Base-by-base conservation (phyloP, 2,113 vertebrate genomes). In the Indri indri region DNA sequence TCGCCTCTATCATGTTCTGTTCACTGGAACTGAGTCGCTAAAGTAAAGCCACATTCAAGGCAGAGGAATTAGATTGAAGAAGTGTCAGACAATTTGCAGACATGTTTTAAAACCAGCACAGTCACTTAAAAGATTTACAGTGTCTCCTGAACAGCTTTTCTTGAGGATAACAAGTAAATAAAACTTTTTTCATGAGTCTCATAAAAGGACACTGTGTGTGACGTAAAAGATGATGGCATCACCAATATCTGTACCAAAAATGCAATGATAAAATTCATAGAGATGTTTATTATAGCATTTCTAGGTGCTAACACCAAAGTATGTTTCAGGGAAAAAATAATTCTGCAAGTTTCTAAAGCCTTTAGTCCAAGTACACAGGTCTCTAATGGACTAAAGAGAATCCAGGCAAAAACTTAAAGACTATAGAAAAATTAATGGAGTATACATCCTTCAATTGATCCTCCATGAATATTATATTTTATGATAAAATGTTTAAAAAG, bases 121-220 rank as follows among this genome's bases (percentile, higher is more conserved):
- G 70, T 59, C 85, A 85, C 66, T 90, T 77, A 68, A 88, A 88
- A 52, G 71, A 89, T 92, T 90, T 93, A 90, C 3, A n/a, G 6
- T 76, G 37, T 89, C 42, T 66, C 8, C 25, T 52, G 42, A 74
- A 74, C 34, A 86, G n/a, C 50, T 92, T 89, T 97, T 92, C 61
- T 89, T 89, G 42, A 45, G 23, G 63, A 95, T 90, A 96, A 93
- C 71, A 91, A 95, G 70, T 95, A 87, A 97, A 94, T 90, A 82
- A 63, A 61, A 8, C 7, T 20, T 88, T 93, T 94, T 93, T 68
- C 86, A 91, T 70, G 17, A 2, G 3, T 68, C 57, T 92, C 74
- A 17, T 96, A 90, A 96, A 97, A 89, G 32, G 83, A 87, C 45
- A 80, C 20, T 76, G 32, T 42, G 1, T 85, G 30, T 97, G 74